Conservation (phyloP, 2,797 vertebrate genomes). For the Coreius guichenoti region DNA sequence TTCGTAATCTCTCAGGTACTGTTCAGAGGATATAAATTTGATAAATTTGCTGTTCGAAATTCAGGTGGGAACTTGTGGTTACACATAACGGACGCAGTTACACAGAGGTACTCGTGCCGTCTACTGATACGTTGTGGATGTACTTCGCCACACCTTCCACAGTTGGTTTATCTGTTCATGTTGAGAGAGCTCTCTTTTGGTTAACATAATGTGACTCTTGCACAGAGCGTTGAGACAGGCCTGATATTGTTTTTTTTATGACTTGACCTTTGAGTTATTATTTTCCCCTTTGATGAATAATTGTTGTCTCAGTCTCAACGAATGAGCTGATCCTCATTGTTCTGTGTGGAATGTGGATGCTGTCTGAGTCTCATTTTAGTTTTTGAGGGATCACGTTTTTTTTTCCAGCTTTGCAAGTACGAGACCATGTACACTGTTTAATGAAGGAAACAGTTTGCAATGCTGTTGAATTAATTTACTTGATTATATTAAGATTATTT, state of each 20-base stretch:
- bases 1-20: not conserved
- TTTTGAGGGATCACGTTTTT: conserved; percentile 52
- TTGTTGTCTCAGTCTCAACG: conserved; percentile 71
- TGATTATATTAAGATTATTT: not conserved
- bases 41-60: conserved; percentile 13
- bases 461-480: not conserved
- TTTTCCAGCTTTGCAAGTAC: conserved; percentile 61
- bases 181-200: conserved; percentile 69
- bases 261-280: conserved; percentile 85
- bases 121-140: not conserved
- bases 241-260: conserved; percentile 84
- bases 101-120: not conserved
- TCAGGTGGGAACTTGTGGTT: not conserved
- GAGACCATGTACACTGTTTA: conserved; percentile 5
- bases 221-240: conserved; percentile 73
- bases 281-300: conserved; percentile 83
- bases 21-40: not conserved
- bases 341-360: conserved; percentile 55
- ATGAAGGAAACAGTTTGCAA: not conserved
- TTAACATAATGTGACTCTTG: conserved; percentile 77
- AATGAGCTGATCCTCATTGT: conserved; percentile 71
- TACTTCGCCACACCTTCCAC: conserved; percentile 27
- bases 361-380: conserved; percentile 57
- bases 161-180: conserved; percentile 54
- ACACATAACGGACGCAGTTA: not conserved